These are phyloP conservation scores for Trichomycterus rosablanca DNA, from an alignment of 2,113 vertebrate genomes.

Conservation along the genomic window DNA sequence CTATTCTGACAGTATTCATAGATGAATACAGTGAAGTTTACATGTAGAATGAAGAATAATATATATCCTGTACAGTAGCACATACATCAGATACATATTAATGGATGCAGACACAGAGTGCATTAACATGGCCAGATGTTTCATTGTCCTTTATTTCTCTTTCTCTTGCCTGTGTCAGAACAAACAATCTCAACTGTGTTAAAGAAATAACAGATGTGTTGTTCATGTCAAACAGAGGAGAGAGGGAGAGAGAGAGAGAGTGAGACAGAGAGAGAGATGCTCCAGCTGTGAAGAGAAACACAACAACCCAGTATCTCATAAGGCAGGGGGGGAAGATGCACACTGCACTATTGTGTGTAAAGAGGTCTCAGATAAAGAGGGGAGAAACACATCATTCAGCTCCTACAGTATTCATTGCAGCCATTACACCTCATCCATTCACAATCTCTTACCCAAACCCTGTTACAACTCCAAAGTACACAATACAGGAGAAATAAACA, in stretches of 20 bases:
- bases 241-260: slow-evolving; percentile 20
- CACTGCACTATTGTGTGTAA: slow-evolving; percentile 63
- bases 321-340: slow-evolving; percentile 51
- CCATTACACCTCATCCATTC: slow-evolving; percentile 45
- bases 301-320: slow-evolving; percentile 75
- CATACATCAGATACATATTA: slow-evolving; percentile 18
- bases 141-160: slow-evolving; percentile 68
- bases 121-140: slow-evolving; percentile 70
- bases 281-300: slow-evolving; percentile 75
- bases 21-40: too few species aligned
- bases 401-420: slow-evolving; percentile 33
- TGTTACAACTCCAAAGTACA: background rate
- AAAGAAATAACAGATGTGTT: slow-evolving; percentile 66
- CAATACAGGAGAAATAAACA: background rate
- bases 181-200: slow-evolving; percentile 72
- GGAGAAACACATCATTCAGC: slow-evolving; percentile 58
- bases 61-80: too few species aligned
- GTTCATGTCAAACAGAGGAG: slow-evolving; percentile 67
- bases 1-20: too few species aligned
- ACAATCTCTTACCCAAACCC: slow-evolving; percentile 22
- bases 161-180: slow-evolving; percentile 56
- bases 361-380: slow-evolving; percentile 56
- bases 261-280: slow-evolving; percentile 61
- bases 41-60: too few species aligned
- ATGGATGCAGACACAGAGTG: slow-evolving; percentile 64